Evolutionary conservation across 2,113 vertebrate species (phyloP), one percentile per base, ranked within the genome.

Genomic region (Ptilorrhoa leucosticta): DNA sequence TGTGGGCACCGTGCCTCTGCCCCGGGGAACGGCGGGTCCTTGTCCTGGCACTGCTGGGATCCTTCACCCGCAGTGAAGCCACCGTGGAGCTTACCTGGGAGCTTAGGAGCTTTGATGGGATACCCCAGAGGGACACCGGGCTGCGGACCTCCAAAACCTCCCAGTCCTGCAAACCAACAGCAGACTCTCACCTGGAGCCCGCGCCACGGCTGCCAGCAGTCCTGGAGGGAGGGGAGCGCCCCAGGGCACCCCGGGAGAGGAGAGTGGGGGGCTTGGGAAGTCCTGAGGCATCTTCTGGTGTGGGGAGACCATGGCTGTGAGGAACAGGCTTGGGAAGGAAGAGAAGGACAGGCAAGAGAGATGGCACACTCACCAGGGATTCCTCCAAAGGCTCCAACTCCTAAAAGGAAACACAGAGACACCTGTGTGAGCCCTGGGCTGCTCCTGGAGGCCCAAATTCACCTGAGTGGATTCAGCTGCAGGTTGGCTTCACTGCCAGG

Each of bases 71-170:
- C 17, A 86, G 68, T 13, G 35, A 17, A 40, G 60, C 30, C 24
- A 2, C 70, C 82, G 44, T 85, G 69, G n/a, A 75, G 91, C 95
- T 97, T 97, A 99, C 99, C 99, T 98, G 98, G 98, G 28, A 97
- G 90, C 97, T 99, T 99, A 92, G 99, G 99, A 60, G 99, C 98
- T 97, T 99, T 99, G 70, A 99, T 99, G 54, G 99, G 99, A 96
- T 99, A 99, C 87, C 99, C 99, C 72, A 99, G 98, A 75, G 99
- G 99, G 33, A 99, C 98, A 78, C 99, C 99, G 3, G 99, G 98
- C 97, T 99, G 98, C 71, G 98, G 99, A 75, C 97, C 98, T 86
- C 98, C 98, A 96, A 98, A 99, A 61, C 98, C 98, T 89, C 98
- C 98, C 66, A 98, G 98, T 51, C 98, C 98, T 98, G 93, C 88